Conservation (phyloP, 2,797 vertebrate genomes). For the Lithobates pipiens region DNA sequence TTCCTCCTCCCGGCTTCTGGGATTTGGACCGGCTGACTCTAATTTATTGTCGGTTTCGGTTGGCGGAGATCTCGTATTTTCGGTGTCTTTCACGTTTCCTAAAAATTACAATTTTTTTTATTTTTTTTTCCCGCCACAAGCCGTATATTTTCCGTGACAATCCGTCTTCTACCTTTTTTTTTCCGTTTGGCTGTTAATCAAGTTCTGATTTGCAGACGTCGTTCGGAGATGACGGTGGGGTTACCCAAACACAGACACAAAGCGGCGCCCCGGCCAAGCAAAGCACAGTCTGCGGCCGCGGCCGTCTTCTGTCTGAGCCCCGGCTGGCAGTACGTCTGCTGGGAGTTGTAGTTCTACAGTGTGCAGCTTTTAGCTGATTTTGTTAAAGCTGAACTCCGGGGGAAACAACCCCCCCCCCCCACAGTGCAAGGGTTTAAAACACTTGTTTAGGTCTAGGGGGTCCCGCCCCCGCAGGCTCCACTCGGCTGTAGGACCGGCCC, state of each 20-base stretch:
- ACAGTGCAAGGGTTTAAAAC: too few species aligned
- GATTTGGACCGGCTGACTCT: background rate
- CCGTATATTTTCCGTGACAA: background rate
- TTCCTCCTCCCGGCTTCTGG: background rate
- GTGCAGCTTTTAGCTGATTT: too few species aligned
- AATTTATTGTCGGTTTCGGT: background rate
- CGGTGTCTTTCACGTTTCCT: background rate
- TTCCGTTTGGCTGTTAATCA: background rate
- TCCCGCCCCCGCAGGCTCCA: too few species aligned
- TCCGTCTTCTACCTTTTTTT: constrained; percentile 16
- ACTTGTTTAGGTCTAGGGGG: too few species aligned
- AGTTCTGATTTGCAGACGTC: constrained; percentile 27
- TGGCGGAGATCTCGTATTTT: background rate
- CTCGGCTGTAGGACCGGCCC: too few species aligned
- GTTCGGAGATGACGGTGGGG: background rate
- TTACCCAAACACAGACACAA: constrained; percentile 34
- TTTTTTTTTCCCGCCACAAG: too few species aligned
- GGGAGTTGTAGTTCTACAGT: background rate
- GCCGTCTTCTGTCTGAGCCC: background rate
- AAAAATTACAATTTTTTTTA: background rate
- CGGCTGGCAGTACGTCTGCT: background rate
- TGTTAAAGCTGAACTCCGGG: too few species aligned
- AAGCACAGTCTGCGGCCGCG: background rate
- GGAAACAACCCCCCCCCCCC: too few species aligned
- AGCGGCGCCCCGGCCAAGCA: constrained; percentile 22